Conservation (phyloP, 2,113 vertebrate species). For the Pantherophis guttatus region DNA sequence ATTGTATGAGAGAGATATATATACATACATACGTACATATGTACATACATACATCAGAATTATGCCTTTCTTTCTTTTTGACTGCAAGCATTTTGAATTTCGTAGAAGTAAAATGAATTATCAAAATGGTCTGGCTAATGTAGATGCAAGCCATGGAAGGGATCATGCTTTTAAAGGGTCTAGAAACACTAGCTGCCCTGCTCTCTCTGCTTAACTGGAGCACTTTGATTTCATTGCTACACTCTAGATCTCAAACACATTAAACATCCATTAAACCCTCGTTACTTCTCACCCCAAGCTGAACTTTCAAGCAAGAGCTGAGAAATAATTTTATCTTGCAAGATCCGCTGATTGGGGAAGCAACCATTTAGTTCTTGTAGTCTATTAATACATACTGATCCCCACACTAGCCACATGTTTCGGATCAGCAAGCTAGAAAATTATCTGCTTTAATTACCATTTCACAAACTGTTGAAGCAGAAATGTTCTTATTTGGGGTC, state of each 20-base stretch:
- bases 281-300: not conserved
- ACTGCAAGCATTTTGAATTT: not conserved
- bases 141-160: not conserved
- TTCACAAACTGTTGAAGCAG: slow-evolving; percentile 8
- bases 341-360: slow-evolving; percentile 22
- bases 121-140: not conserved
- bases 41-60: not conserved
- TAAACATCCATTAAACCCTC: not conserved
- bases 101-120: slow-evolving; percentile 12
- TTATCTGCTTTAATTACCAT: not conserved
- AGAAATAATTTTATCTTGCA: not conserved
- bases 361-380: not conserved
- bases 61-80: rapidly evolving
- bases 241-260: slow-evolving; percentile 4
- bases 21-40: too few species aligned
- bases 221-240: slow-evolving; percentile 20
- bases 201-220: not conserved
- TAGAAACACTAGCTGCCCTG: not conserved
- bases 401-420: not conserved
- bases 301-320: not conserved
- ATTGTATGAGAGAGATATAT: not conserved
- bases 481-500: not conserved
- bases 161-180: not conserved
- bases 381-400: not conserved
- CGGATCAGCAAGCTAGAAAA: slow-evolving; percentile 13